Evolutionary conservation across 2,113 vertebrate genomes (phyloP).

Genomic region (Micromys minutus): DNA sequence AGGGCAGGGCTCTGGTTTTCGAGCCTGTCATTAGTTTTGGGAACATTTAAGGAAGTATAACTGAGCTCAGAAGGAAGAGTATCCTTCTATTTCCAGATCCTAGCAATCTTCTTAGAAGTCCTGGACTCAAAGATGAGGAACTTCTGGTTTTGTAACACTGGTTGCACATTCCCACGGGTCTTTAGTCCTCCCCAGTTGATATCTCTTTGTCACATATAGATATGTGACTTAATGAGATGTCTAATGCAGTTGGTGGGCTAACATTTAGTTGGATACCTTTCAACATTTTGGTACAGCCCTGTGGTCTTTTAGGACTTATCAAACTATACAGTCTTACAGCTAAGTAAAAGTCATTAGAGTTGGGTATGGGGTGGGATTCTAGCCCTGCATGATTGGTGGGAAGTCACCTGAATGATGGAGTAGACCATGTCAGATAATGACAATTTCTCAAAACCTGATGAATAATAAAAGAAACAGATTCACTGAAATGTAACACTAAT

Average conservation of each 20-base stretch:
- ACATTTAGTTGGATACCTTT: fast-evolving
- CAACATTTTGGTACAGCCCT: neutral
- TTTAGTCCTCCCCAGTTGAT: neutral
- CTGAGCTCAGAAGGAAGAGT: neutral
- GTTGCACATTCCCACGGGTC: neutral
- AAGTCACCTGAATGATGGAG: neutral
- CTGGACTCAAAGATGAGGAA: neutral
- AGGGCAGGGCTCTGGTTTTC: neutral
- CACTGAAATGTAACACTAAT: neutral
- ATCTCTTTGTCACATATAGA: neutral
- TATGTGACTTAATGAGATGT: neutral
- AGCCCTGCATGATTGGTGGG: neutral
- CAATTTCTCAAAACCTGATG: neutral
- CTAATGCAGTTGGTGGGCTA: neutral
- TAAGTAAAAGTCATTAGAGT: neutral
- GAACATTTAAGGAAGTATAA: neutral
- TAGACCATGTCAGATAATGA: neutral
- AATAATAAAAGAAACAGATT: neutral
- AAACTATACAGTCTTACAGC: neutral
- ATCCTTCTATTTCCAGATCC: neutral
- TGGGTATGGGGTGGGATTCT: no score
- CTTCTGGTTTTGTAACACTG: neutral
- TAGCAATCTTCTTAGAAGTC: neutral
- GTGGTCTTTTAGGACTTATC: neutral
- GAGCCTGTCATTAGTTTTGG: neutral